These are phyloP conservation scores for Ormyrus nitidulus DNA, from an alignment of 2,888 invertebrate species.

Conservation along the genomic window DNA sequence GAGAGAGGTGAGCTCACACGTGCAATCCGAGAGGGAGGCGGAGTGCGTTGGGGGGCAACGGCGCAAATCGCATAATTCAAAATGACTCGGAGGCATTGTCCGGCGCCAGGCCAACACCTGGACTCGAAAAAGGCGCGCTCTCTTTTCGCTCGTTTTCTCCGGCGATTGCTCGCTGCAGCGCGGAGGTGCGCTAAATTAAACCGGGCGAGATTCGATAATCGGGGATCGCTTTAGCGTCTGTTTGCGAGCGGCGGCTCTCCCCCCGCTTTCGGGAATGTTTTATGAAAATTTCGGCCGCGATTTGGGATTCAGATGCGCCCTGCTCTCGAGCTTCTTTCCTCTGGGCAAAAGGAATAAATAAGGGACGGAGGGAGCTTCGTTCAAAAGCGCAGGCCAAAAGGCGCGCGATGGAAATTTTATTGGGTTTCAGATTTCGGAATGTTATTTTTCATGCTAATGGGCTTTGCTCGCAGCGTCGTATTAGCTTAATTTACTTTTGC, in stretches of 20 bases:
- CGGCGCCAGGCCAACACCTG: slow-evolving; percentile 41
- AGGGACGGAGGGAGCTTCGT: too few relatives aligned
- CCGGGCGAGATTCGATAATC: not conserved
- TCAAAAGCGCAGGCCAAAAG: too few relatives aligned
- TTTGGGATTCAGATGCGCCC: slow-evolving; percentile 16
- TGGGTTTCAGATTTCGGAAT: too few relatives aligned
- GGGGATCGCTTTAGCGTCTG: not conserved
- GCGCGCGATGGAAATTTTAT: too few relatives aligned
- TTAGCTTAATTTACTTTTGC: too few relatives aligned
- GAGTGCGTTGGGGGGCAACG: slow-evolving; percentile 32
- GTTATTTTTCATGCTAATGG: too few relatives aligned
- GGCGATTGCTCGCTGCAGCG: not conserved
- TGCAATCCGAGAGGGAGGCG: not conserved
- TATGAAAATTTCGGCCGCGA: slow-evolving; percentile 23
- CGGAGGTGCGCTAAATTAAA: not conserved
- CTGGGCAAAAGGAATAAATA: too few relatives aligned
- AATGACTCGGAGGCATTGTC: slow-evolving; percentile 45
- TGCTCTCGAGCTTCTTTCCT: too few relatives aligned
- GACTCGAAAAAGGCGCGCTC: slow-evolving; percentile 1
- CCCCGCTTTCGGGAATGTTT: not conserved
- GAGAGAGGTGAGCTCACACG: not conserved
- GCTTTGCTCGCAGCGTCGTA: too few relatives aligned
- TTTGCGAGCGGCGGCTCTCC: not conserved
- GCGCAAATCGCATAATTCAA: slow-evolving; percentile 54
- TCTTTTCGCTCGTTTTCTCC: slow-evolving; percentile 17